Conservation (phyloP, 30 jellyfish, hydroid and myxozoan genomes). For the Pseudorhiza aurosa region DNA sequence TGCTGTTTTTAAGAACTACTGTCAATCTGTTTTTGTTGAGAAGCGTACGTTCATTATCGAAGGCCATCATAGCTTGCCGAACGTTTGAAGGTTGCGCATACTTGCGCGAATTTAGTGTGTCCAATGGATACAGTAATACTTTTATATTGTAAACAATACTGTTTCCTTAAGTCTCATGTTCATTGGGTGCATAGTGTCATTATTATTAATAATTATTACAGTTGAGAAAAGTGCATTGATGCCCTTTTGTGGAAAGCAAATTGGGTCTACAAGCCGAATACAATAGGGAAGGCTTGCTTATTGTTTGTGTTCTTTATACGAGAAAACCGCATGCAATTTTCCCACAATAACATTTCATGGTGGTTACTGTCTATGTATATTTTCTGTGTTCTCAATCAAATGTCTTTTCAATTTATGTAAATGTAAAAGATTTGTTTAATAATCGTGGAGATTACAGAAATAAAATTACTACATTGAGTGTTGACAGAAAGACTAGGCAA, state of each 20-base stretch:
- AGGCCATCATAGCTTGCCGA: constrained; percentile 25
- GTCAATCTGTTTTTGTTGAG: neutral
- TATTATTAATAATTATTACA: constrained; percentile 44
- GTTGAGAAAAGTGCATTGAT: constrained; percentile 44
- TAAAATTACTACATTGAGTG: constrained; percentile 60
- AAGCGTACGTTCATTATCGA: constrained; percentile 1
- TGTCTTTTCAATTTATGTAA: constrained; percentile 76
- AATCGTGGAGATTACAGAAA: constrained; percentile 73
- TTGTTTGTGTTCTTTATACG: constrained; percentile 41
- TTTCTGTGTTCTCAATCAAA: constrained; percentile 74
- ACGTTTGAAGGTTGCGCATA: constrained; percentile 47
- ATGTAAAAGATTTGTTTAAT: constrained; percentile 73
- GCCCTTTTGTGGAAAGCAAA: constrained; percentile 72
- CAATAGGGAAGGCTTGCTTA: constrained; percentile 49
- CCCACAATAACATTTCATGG: constrained; percentile 84
- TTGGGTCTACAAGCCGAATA: constrained; percentile 58
- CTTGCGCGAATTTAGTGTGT: constrained; percentile 54
- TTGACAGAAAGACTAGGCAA: constrained; percentile 66
- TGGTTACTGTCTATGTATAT: constrained; percentile 74
- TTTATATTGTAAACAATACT: constrained; percentile 50
- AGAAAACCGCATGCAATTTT: constrained; percentile 76
- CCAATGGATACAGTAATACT: constrained; percentile 69
- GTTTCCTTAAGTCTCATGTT: constrained; percentile 32
- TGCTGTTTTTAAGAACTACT: too few relatives aligned
- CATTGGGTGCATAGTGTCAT: constrained; percentile 64